Base-by-base conservation (phyloP, 2,113 vertebrate species). In the Morone chrysops region DNA sequence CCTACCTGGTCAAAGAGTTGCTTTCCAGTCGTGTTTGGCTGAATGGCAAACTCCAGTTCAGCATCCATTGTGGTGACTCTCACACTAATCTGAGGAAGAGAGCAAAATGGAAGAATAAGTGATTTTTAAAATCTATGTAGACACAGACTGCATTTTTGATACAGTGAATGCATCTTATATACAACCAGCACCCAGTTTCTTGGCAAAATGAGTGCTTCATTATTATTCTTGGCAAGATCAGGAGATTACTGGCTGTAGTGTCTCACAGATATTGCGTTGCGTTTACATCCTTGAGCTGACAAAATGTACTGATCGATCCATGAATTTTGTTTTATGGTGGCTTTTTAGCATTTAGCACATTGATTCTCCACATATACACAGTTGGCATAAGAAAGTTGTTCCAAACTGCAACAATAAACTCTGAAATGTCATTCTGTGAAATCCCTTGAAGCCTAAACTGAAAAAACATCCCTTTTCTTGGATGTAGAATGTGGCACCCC, bases 21-120 rank as follows among this genome's bases (percentile, higher is more conserved):
- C 86, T 99, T 99, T 75, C 98, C 98, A 4, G 98, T 99, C 84
- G 98, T 99, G 82, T 97, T 99, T 83, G 98, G 97, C 95, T 99
- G 97, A 94, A 99, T 99, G 90, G 98, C 98, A 79, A 99, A 99
- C 93, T 99, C 98, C 96, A 99, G 94, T 93, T 99, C 98, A 81
- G 98, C 98, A 85, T 99, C 98, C 98, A 99, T 99, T 43, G 98
- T 99, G 92, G 98, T 99, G 78, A 99, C 98, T 92, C 97, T 96
- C 73, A 99, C 98, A 63, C 96, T 99, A 83, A 99, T 99, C 98
- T 99, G 93, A 47, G 59, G 71, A 68, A 54, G 36, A 90, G 18
- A 86, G 17, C 4, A 75, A 57, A 74, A 11, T 1, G 8, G 7
- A 51, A 14, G 0, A 70, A 62, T 60, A 1, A 69, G 41, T 0